Base-by-base conservation (phyloP, 1,140 invertebrate genomes). In the Diorhabda sublineata region DNA sequence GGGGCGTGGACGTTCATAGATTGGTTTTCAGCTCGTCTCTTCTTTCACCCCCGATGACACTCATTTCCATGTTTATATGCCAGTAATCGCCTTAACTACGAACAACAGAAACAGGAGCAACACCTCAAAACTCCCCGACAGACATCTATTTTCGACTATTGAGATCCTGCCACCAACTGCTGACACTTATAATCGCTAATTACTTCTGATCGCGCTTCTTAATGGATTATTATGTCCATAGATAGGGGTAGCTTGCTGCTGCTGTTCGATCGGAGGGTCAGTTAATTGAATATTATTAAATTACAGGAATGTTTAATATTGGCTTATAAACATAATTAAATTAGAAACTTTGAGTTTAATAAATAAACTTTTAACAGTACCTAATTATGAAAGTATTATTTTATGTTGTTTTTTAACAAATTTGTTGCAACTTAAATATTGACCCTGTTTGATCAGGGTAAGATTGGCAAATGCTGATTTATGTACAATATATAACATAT, bases 131-230 rank as follows among this genome's bases (percentile, higher is more conserved):
- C 45, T 9, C 64, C 64, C 52, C 5, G 9, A 52, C 64, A 57
- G 64, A 65, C 64, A 42, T 61, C 26, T 43, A 47, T 47, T 65
- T 56, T 65, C 56, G 52, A 41, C 64, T 45, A 67, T 67, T 67
- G 57, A 45, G 65, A 67, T 66, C 47, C 56, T 57, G 64, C 64
- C 64, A 66, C 41, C 47, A 66, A 60, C 65, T 67, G 65, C 65
- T 67, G 65, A 67, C 65, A 67, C 65, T 67, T 67, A 60, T 43
- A 45, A 67, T 45, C 65, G 58, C 65, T 67, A 60, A 67, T 67
- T 64, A 64, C 63, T 64, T 56, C 42, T 57, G 63, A 64, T 64
- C 63, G 63, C 42, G 63, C 9, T 56, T 64, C 52, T 64, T 64
- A 45, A 56, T 47, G 45, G 63, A 56, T 45, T 64, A 64, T 64